Evolutionary conservation across 2,888 invertebrate species (phyloP).

Genomic region (Drosophila hamatofila): DNA sequence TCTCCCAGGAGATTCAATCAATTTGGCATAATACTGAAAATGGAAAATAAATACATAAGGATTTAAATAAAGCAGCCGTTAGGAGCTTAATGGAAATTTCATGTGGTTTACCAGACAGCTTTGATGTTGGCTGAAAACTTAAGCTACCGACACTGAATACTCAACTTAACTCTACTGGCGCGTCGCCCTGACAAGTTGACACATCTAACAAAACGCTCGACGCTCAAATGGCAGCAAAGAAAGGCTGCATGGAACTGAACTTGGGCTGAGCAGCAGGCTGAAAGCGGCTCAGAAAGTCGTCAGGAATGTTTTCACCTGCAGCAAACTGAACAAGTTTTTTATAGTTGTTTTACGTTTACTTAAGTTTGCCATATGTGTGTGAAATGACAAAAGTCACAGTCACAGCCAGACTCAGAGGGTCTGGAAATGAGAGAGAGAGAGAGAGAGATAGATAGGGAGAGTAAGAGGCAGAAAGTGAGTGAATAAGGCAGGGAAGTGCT

Average conservation of each 20-base stretch:
- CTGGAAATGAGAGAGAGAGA: neutral
- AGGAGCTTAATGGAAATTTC: conserved; percentile 24
- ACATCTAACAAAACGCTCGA: conserved; percentile 32
- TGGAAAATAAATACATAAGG: conserved; percentile 16
- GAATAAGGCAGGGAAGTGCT: neutral
- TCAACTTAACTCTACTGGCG: conserved; percentile 21
- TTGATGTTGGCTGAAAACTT: conserved; percentile 32
- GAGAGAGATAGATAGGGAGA: neutral
- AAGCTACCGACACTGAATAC: conserved; percentile 26
- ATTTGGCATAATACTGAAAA: conserved; percentile 13
- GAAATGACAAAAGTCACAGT: conserved; percentile 16
- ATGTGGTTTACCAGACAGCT: conserved; percentile 31
- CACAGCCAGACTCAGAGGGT: neutral
- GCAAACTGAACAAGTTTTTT: conserved; percentile 18
- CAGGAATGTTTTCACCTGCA: conserved; percentile 30
- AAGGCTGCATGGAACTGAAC: neutral
- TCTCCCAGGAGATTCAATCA: conserved; percentile 22
- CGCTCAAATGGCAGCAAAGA: conserved; percentile 4
- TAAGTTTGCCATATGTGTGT: conserved; percentile 23
- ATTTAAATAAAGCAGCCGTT: conserved; percentile 23
- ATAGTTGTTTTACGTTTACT: conserved; percentile 9
- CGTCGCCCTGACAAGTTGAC: conserved; percentile 42
- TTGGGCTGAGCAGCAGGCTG: neutral
- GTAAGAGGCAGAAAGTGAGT: neutral
- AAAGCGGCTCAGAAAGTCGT: neutral